Conservation (phyloP, 2,888 invertebrate genomes). For the Trypoxylon attenuatum region DNA sequence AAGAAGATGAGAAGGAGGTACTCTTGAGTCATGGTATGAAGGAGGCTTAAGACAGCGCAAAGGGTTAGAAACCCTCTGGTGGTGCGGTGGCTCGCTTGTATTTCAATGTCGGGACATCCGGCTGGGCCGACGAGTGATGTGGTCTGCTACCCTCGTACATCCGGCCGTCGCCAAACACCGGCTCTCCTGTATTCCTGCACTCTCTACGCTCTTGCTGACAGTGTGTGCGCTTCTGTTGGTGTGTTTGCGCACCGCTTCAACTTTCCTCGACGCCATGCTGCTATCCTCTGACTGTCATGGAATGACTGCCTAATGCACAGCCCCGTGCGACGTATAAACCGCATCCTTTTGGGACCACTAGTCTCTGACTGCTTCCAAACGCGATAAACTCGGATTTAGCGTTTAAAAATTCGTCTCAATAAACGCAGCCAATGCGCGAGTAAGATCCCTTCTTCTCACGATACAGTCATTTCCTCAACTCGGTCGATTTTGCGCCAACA, state of each 20-base stretch:
- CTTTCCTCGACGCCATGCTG: conserved; percentile 47
- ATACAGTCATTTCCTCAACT: background rate
- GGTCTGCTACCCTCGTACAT: conserved; percentile 65
- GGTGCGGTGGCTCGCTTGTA: conserved; percentile 53
- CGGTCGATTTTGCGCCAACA: too few relatives aligned
- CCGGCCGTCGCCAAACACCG: conserved; percentile 61
- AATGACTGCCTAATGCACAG: conserved; percentile 52
- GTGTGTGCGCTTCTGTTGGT: conserved; percentile 35
- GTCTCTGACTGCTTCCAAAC: background rate
- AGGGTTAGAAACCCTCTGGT: conserved; percentile 37
- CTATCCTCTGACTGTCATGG: conserved; percentile 43
- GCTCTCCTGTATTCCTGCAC: too few relatives aligned
- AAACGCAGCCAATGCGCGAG: background rate
- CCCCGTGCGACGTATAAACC: conserved; percentile 40
- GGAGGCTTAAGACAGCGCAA: background rate
- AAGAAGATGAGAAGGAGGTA: too few relatives aligned
- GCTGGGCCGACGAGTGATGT: conserved; percentile 67
- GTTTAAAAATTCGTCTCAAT: background rate
- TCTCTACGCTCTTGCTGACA: too few relatives aligned
- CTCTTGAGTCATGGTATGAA: background rate
- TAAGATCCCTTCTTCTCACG: background rate
- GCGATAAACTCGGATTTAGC: background rate
- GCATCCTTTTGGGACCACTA: conserved; percentile 19
- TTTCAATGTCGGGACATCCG: conserved; percentile 63
- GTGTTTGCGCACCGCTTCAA: conserved; percentile 58